Percentiles rank a stretch among this genome's conserved stretches.
phyloP scores from a whole-genome alignment of 2,113 vertebrate genomes.

The Equus quagga region DNA sequence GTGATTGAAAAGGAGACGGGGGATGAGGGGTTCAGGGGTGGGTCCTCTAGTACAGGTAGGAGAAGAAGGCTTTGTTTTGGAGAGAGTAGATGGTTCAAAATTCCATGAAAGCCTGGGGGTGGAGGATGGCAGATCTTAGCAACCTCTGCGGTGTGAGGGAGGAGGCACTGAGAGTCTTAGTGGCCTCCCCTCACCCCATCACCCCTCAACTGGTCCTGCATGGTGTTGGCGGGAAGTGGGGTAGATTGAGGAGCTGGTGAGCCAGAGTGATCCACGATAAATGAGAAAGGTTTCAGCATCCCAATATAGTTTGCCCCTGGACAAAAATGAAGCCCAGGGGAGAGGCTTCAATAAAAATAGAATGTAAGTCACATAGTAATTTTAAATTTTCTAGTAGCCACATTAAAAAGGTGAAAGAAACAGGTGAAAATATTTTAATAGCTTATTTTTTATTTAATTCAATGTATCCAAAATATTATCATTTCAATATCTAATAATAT shows the following conservation, averaged over 20 bases:
- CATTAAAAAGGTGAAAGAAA: constrained; percentile 49
- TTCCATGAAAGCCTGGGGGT: neutral
- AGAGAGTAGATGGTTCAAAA: neutral
- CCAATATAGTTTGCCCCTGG: neutral
- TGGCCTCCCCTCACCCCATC: neutral
- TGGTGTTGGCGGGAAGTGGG: neutral
- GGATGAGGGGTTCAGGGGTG: neutral
- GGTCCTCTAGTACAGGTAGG: neutral
- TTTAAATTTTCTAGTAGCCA: constrained; percentile 13
- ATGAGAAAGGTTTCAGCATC: neutral
- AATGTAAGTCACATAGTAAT: neutral
- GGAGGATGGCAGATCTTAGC: neutral
- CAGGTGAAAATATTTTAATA: neutral
- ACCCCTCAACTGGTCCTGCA: neutral
- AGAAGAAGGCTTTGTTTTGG: constrained; percentile 23
- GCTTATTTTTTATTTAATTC: neutral
- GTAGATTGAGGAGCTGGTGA: neutral
- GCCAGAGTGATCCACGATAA: neutral
- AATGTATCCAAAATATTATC: neutral
- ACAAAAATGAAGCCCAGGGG: neutral
- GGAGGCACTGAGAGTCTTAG: neutral
- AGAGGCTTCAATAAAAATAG: neutral
- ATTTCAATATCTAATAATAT: neutral
- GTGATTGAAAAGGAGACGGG: neutral
- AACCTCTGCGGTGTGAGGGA: neutral